Evolutionary conservation across 2,113 vertebrate species (phyloP), one percentile per base, ranked within the genome.

Genomic region (Cygnus buccinator): DNA sequence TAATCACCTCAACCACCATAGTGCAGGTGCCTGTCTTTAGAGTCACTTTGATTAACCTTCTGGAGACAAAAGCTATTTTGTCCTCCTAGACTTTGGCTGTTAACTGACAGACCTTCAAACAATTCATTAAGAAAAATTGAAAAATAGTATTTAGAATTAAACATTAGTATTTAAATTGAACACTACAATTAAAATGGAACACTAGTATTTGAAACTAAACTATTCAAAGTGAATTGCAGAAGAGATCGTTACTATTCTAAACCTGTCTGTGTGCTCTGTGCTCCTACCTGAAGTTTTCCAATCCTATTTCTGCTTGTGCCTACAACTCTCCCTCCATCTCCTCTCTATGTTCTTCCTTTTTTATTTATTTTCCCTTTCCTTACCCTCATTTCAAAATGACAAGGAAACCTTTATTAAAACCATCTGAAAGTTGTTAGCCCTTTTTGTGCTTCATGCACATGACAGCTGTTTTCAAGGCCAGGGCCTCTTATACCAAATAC

Each of bases 391-490:
- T 81, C 37, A 62, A 72, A 90, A 76, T 74, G 8, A n/a, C 23
- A 68, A 78, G 57, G 21, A 79, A 48, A 78, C 12, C 7, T 75
- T 75, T 48, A 46, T 90, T 75, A 54, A 78, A 87, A 70, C 39
- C 37, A 14, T 61, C 23, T 66, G 84, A 89, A 78, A 41, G 23
- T 79, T 66, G 9, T 84, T 87, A 54, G 57, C 25, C 61, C 5
- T 90, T 86, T 35, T 65, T 23, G 13, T 75, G 50, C 17, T 66
- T 67, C 66, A 33, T 65, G 77, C 58, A 68, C 3, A 5, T 91
- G 94, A 87, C 86, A 67, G 57, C 11, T 79, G 94, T 88, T 95
- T 94, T 88, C 90, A 91, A 95, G 87, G 80, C 52, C 75, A 57
- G 46, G 37, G 39, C 61, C 10, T 89, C 76, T 81, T 29, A 35